Evolutionary conservation across 2,113 vertebrate genomes (phyloP).

Genomic region (Patagioenas fasciata): DNA sequence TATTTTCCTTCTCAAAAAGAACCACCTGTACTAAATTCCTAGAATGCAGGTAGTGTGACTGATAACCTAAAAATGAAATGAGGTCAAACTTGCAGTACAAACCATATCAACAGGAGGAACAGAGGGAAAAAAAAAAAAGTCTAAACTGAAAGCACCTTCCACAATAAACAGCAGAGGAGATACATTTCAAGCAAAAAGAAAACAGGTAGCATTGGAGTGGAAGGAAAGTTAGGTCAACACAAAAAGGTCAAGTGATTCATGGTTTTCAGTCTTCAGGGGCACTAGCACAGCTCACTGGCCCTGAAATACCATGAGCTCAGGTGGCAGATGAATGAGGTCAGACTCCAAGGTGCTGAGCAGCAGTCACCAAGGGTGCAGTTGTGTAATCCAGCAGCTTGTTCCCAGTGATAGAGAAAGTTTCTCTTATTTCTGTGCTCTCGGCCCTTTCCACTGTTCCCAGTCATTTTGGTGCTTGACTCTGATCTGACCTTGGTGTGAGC

Average conservation of each 20-base stretch:
- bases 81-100: not conserved
- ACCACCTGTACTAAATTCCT: not conserved
- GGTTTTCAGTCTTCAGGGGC: not conserved
- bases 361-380: not conserved
- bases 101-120: not conserved
- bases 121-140: not conserved
- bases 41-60: not conserved
- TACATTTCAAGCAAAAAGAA: not conserved
- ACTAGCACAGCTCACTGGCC: not conserved
- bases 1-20: not conserved
- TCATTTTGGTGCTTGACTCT: not conserved
- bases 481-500: not conserved
- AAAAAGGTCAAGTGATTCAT: not conserved
- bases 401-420: not conserved
- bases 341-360: not conserved
- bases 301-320: not conserved
- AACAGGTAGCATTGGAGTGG: not conserved
- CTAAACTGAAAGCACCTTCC: not conserved
- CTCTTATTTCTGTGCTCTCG: not conserved
- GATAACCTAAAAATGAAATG: not conserved
- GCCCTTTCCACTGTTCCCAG: not conserved
- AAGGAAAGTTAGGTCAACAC: not conserved
- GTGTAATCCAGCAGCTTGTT: not conserved
- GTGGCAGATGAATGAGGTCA: not conserved
- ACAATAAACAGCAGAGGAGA: not conserved